Base-by-base conservation (phyloP, 2,797 vertebrate genomes). In the Toxotes lorentzi region DNA sequence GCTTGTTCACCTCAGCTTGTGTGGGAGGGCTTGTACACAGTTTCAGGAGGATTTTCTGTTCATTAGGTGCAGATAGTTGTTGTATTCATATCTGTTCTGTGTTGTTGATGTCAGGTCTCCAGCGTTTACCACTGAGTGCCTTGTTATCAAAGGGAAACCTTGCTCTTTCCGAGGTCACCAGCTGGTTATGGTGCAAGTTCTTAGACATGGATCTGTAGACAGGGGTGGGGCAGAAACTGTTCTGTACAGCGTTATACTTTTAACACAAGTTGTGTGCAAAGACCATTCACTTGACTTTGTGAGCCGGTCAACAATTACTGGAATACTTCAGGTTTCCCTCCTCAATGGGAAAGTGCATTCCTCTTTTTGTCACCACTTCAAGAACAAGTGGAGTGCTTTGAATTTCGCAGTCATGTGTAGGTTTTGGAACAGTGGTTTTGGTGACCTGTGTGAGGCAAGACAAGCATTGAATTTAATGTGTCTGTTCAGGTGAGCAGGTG, bases 331-430 rank as follows among this genome's bases (percentile, higher is more conserved):
- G 82, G 72, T 81, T 87, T 64, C 63, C 70, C 84, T 86, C 60
- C 68, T 81, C 78, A 72, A 48, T 67, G 58, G 78, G 67, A 85
- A 76, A 84, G 82, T 81, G 81, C 83, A 89, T 91, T 91, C 86
- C 88, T 88, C 71, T 80, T 82, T 86, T 90, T 87, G 79, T 90
- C 70, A 47, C 34, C 78, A 59, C 88, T 87, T 88, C 75, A 91
- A 86, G 88, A 89, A 75, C 70, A 84, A 83, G 77, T 82, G 63
- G 73, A 74, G 70, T 73, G 83, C 68, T 85, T 77, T 86, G 80
- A 79, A 64, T 91, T 88, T 82, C 10, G 14, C 70, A 79, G 81
- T 71, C 76, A 21, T 47, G 43, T 72, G 65, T 61, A 38, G 57
- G 10, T 80, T 78, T 68, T 47, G n/a, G 41, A 60, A 24, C 47